A percentile compares a stretch with the other conserved stretches of the same genome.
Evolutionary conservation across 2,888 invertebrate genomes (phyloP).

Genomic region (Norana najaformis): DNA sequence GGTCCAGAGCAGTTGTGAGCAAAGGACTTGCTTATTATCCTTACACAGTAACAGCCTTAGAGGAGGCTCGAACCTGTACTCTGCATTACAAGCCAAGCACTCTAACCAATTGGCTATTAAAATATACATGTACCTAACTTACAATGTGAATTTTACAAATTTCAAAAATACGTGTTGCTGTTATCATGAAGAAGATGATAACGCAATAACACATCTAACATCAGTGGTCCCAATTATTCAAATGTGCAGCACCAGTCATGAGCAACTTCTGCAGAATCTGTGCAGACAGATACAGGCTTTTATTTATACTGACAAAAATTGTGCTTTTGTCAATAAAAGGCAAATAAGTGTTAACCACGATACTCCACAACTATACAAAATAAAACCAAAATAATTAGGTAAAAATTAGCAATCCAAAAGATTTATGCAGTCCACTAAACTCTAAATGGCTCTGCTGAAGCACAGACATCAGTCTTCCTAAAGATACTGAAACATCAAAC

Average conservation of each 20-base stretch:
- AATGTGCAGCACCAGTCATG: neutral
- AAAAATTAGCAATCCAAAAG: neutral
- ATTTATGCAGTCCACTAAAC: too few relatives aligned
- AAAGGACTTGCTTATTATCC: too few relatives aligned
- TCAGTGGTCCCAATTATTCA: conserved; percentile 1
- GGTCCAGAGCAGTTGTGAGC: too few relatives aligned
- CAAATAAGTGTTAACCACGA: neutral
- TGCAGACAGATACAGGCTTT: neutral
- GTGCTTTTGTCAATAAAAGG: neutral
- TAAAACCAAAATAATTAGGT: neutral
- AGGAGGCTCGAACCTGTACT: too few relatives aligned
- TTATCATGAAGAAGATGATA: neutral
- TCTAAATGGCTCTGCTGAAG: too few relatives aligned
- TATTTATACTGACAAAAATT: neutral
- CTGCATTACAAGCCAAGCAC: too few relatives aligned
- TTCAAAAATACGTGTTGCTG: neutral
- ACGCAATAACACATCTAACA: neutral
- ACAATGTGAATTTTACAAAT: neutral
- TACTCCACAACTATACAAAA: neutral
- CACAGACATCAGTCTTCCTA: too few relatives aligned
- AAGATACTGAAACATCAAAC: too few relatives aligned
- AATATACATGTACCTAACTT: too few relatives aligned
- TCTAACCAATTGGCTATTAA: too few relatives aligned
- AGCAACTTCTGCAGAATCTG: neutral
- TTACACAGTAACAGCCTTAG: too few relatives aligned